Evolutionary conservation across 2,797 vertebrate genomes (phyloP).

Genomic region (Acrossocheilus fasciatus): DNA sequence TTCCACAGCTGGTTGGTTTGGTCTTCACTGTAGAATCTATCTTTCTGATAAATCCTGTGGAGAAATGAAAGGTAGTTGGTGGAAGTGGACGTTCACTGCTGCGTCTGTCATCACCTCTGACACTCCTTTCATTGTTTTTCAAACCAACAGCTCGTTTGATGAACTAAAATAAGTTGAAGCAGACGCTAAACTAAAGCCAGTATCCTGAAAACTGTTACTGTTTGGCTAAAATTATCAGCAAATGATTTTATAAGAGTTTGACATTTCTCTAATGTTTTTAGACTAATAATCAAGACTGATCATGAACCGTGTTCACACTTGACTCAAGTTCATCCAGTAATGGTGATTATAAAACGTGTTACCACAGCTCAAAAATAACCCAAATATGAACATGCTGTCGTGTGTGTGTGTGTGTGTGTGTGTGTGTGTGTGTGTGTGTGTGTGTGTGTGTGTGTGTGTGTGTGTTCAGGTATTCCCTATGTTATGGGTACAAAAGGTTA

Average conservation of each 20-base stretch:
- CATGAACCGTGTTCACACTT: background rate
- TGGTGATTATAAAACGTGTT: no score
- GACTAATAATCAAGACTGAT: background rate
- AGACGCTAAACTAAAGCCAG: background rate
- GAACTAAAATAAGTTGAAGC: conserved; percentile 19
- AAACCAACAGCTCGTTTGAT: conserved; percentile 29
- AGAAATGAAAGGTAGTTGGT: background rate
- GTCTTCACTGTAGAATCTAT: background rate
- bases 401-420: background rate
- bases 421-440: background rate
- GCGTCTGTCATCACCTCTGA: background rate
- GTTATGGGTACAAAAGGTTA: no score
- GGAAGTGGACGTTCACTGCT: background rate
- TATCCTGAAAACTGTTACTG: background rate
- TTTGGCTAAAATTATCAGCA: background rate
- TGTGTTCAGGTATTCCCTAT: background rate
- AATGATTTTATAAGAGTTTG: background rate
- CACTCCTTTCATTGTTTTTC: background rate
- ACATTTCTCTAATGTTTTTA: background rate
- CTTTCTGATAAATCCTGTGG: background rate
- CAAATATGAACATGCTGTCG: background rate
- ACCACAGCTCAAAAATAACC: background rate
- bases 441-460: background rate
- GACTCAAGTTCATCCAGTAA: background rate
- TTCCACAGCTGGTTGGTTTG: background rate